Base-by-base conservation (phyloP, 23 tunicate genomes). In the Styela plicata region DNA sequence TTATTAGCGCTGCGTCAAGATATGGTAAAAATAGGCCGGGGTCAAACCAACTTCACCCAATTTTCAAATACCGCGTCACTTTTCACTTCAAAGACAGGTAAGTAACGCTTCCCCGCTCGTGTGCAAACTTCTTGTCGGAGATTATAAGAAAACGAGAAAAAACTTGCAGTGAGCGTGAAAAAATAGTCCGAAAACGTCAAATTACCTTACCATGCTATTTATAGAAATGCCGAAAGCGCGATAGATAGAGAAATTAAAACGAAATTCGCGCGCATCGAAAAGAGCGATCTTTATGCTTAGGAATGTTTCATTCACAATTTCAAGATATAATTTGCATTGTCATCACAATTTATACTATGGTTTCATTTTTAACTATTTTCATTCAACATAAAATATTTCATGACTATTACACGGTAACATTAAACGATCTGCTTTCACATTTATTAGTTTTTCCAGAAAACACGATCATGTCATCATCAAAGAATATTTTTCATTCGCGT, bases 101-200 rank as follows among this genome's bases (percentile, higher is more conserved):
- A 67, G 71, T 29, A 67, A 67, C 71, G 71, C 71, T 18, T 67
- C 71, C 30, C 71, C 22, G 31, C 30, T 29, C 30, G 31, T 25
- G 71, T 18, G 71, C 71, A 67, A 67, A 22, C 31, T 22, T 67
- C 31, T 67, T 22, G 71, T 29, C 22, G 31, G 31, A 67, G 31
- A 27, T 67, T 29, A 25, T 29, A 67, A 67, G n/a, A 27, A 67
- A 67, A 18, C 71, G 71, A 17, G 18, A 67, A 67, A 67, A 67
- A 25, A 29, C 17, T 67, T 67, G 31, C 71, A 25, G 17, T 18
- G 64, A 44, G 81, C 26, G 64, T 44, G 31, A 31, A 23, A n/a
- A 73, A 73, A 76, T 32, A 31, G 77, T 28, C 77, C 37, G 36
- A 71, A 76, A 44, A 76, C 64, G 81, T 44, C 36, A 44, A 76